phyloP scores from a whole-genome alignment of 1,140 invertebrate species.

The Drepana arcuata region DNA sequence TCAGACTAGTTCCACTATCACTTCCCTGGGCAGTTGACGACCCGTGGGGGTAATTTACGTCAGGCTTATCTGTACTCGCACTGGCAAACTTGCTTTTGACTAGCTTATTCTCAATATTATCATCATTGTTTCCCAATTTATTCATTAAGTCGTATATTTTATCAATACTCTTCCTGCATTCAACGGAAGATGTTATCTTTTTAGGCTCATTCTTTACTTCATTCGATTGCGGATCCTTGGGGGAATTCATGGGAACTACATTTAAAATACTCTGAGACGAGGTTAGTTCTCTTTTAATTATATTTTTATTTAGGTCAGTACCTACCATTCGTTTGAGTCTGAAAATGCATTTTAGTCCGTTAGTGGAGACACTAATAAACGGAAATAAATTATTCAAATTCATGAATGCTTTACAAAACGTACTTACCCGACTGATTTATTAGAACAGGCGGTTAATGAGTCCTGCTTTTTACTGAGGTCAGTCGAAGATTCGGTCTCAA shows the following conservation, averaged over 20 bases:
- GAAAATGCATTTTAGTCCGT: no score
- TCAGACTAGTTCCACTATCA: slow-evolving; percentile 48
- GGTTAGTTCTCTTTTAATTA: slow-evolving; percentile 1
- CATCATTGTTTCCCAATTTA: slow-evolving; percentile 20
- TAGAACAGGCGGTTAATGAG: no score
- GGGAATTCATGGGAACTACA: slow-evolving; percentile 23
- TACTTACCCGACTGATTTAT: no score
- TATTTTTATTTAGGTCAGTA: slow-evolving; percentile 2
- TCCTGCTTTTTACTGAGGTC: slow-evolving; percentile 14
- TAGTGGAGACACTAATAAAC: no score
- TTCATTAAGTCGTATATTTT: slow-evolving; percentile 56
- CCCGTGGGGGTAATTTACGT: slow-evolving; percentile 3
- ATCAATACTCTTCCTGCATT: slow-evolving; percentile 51
- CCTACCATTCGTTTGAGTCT: slow-evolving; percentile 7
- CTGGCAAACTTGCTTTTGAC: slow-evolving; percentile 4
- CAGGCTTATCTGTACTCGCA: slow-evolving; percentile 6
- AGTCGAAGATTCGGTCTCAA: slow-evolving; percentile 12
- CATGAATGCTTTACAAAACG: slow-evolving; percentile 6
- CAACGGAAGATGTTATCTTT: slow-evolving; percentile 17
- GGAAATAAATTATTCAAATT: no score
- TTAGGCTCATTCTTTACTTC: slow-evolving; percentile 10
- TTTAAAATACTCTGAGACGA: slow-evolving; percentile 6
- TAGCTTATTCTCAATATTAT: slow-evolving; percentile 8
- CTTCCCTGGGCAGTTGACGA: slow-evolving; percentile 22
- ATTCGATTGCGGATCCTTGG: slow-evolving; percentile 8